These are phyloP conservation scores for Elaeidobius kamerunicus DNA, from an alignment of 2,888 invertebrate species.

Conservation along the genomic window DNA sequence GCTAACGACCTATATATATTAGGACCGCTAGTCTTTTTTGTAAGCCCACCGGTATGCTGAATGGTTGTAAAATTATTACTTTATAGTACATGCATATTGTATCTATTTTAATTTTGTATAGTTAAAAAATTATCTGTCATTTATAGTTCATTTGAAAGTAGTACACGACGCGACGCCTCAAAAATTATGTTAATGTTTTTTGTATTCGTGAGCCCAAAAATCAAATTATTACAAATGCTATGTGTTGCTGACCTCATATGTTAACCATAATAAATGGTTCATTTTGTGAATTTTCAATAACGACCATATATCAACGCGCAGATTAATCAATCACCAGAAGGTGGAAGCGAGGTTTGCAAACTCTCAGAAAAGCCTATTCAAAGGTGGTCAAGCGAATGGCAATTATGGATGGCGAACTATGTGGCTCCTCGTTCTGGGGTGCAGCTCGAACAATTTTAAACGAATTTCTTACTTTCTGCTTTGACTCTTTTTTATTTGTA, in stretches of 20 bases:
- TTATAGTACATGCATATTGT: too few species aligned
- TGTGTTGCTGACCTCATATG: slow-evolving; percentile 7
- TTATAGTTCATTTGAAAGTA: too few species aligned
- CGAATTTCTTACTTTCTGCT: background rate
- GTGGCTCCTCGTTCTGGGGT: slow-evolving; percentile 3
- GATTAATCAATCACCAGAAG: slow-evolving; percentile 29
- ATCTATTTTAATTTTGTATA: too few species aligned
- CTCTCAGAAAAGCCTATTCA: slow-evolving; percentile 38
- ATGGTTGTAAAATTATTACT: too few species aligned
- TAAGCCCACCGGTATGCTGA: too few species aligned
- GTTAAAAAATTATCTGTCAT: too few species aligned
- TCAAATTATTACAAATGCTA: background rate
- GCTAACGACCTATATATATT: slow-evolving; percentile 10
- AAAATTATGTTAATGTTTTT: too few species aligned
- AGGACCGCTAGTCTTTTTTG: background rate
- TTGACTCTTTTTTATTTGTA: background rate
- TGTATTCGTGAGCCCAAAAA: too few species aligned
- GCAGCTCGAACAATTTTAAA: background rate
- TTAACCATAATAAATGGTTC: slow-evolving; percentile 24
- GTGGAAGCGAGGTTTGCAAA: slow-evolving; percentile 26
- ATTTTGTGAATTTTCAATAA: slow-evolving; percentile 27
- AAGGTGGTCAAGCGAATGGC: slow-evolving; percentile 46
- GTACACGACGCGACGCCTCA: too few species aligned
- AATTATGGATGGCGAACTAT: slow-evolving; percentile 39
- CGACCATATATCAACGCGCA: slow-evolving; percentile 27